A percentile compares a stretch with the other conserved stretches of the same genome.
Conservation (phyloP, 2,888 invertebrate genomes). For the Meandrusa payeni region DNA sequence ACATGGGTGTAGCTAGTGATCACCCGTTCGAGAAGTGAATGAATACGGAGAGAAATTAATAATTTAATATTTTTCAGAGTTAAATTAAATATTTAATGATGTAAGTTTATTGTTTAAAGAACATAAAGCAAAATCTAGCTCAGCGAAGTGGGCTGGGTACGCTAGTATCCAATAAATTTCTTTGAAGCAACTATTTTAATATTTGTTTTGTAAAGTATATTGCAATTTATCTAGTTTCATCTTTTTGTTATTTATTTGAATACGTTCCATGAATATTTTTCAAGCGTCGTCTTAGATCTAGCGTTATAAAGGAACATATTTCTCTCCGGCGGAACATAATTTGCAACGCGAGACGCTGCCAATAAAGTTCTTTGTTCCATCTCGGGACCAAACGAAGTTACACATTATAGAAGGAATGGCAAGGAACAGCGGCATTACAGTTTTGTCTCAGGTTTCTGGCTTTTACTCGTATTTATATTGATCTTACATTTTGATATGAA, state of each 20-base stretch:
- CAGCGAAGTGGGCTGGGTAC: no score
- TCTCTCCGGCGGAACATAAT: constrained; percentile 15
- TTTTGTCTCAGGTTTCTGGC: constrained; percentile 7
- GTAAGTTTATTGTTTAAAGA: no score
- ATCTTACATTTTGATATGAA: constrained; percentile 17
- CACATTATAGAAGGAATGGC: constrained; percentile 14
- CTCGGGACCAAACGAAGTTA: constrained; percentile 22
- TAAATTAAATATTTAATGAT: no score
- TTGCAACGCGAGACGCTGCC: constrained; percentile 14
- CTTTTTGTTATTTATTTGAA: background rate
- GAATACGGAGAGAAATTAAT: no score
- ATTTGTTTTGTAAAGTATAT: no score
- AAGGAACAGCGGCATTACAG: constrained; percentile 1
- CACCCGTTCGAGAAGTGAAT: no score
- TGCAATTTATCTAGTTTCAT: no score
- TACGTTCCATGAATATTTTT: background rate
- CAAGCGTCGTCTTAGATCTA: constrained; percentile 6
- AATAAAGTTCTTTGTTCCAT: constrained; percentile 23
- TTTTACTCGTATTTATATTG: constrained; percentile 6
- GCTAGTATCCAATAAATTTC: no score
- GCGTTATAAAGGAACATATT: constrained; percentile 3
- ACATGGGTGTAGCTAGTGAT: no score
- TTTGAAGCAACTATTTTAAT: no score
- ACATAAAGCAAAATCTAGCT: no score
- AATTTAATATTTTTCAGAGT: no score